Percentiles rank a stretch among this genome's conserved stretches.
phyloP scores from a whole-genome alignment of 2,888 invertebrate genomes.

The Netelia inedita region DNA sequence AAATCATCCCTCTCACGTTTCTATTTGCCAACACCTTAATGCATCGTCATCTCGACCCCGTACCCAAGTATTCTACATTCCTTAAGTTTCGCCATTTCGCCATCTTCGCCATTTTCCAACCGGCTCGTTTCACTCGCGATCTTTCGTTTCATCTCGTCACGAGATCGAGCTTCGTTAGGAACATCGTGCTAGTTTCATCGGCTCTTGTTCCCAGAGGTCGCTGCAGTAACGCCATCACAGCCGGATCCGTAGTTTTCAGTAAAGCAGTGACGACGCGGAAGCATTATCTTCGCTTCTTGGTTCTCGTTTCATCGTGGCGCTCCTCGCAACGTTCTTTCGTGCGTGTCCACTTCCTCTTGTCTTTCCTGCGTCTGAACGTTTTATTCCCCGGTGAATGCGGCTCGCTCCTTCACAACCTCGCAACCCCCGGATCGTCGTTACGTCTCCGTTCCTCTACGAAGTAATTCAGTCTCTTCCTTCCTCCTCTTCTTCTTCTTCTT shows the following conservation, averaged over 20 bases:
- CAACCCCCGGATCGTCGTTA: constrained; percentile 14
- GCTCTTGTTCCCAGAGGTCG: constrained; percentile 16
- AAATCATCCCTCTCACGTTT: constrained; percentile 17
- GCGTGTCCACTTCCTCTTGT: constrained; percentile 25
- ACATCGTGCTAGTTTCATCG: not conserved
- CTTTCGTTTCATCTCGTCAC: constrained; percentile 12
- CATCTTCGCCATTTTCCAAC: constrained; percentile 14
- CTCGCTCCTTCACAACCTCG: not conserved
- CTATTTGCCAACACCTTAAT: constrained; percentile 16
- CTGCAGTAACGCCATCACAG: constrained; percentile 33
- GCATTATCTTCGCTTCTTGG: constrained; percentile 12
- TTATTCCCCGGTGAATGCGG: not conserved
- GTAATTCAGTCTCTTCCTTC: constrained; percentile 15
- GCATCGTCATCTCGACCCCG: not conserved
- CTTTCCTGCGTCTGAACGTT: constrained; percentile 13
- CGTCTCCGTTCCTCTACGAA: constrained; percentile 31
- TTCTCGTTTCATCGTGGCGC: constrained; percentile 28
- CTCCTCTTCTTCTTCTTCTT: constrained; percentile 36
- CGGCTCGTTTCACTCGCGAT: not conserved
- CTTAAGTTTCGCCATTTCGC: constrained; percentile 20
- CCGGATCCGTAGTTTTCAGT: constrained; percentile 32
- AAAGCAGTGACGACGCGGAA: constrained; percentile 14
- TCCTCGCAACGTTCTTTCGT: not conserved
- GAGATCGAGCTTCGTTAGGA: not conserved
- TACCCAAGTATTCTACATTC: constrained; percentile 2